Percentiles rank a stretch among this genome's conserved stretches.
Evolutionary conservation across 2,113 vertebrate genomes (phyloP).

Genomic region (Bubo blakistoni): DNA sequence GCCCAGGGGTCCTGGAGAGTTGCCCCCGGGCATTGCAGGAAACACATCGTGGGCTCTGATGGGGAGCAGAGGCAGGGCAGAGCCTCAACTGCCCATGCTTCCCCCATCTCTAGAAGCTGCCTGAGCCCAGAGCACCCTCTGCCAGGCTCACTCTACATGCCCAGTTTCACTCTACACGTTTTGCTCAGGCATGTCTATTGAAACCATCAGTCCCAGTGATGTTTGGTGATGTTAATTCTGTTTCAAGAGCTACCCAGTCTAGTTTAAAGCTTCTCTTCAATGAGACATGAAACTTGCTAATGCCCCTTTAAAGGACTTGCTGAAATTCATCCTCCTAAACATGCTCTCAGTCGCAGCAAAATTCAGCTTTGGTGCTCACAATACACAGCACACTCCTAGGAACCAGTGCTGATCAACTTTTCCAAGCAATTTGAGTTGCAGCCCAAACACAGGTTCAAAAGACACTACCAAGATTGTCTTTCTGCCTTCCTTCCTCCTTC

Average conservation of each 20-base stretch:
- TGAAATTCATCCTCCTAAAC: background rate
- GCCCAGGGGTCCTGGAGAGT: fast-evolving
- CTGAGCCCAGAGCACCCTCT: background rate
- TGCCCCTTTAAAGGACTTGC: background rate
- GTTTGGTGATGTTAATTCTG: background rate
- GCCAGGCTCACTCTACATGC: background rate
- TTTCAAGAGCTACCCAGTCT: background rate
- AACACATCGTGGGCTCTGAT: background rate
- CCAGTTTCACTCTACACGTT: background rate
- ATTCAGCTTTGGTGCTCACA: background rate
- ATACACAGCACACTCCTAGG: background rate
- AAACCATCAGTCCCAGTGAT: background rate
- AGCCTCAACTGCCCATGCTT: fast-evolving
- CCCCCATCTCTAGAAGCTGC: background rate
- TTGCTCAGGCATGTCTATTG: fast-evolving
- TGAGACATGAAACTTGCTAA: background rate
- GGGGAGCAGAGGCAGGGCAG: background rate
- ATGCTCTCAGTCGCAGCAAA: background rate
- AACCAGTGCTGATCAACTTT: background rate
- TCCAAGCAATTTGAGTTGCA: background rate
- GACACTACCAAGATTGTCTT: background rate
- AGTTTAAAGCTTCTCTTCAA: background rate
- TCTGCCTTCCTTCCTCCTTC: background rate
- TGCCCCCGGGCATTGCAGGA: background rate
- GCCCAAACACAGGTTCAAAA: background rate